Evolutionary conservation across 2,113 vertebrate genomes (phyloP).

Genomic region (Neodon shergylaensis): DNA sequence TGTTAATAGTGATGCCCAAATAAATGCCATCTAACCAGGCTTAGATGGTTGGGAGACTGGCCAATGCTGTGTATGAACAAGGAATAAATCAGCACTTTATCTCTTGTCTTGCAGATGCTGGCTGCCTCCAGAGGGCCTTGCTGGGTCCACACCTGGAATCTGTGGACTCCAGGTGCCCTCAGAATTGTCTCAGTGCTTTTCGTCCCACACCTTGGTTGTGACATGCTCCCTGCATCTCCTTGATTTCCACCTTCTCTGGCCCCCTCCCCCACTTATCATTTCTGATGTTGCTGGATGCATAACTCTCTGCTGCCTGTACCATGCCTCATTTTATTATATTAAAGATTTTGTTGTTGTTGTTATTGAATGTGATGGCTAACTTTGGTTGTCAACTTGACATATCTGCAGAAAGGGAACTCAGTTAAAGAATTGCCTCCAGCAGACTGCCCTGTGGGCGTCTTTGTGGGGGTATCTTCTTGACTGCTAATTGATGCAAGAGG

Average conservation of each 20-base stretch:
- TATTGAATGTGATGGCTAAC: background rate
- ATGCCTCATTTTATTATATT: slow-evolving; percentile 54
- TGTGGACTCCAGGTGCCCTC: too few species aligned
- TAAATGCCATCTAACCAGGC: background rate
- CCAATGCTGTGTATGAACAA: background rate
- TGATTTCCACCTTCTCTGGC: background rate
- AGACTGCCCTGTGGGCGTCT: background rate
- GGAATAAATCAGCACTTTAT: background rate
- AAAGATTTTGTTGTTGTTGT: slow-evolving; percentile 51
- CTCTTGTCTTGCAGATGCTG: slow-evolving; percentile 54
- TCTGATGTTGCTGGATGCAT: background rate
- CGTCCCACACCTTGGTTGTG: too few species aligned
- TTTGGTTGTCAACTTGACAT: background rate
- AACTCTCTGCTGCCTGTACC: background rate
- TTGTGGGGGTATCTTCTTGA: background rate
- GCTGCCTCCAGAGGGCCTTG: background rate
- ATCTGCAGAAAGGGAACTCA: background rate
- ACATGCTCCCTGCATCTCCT: background rate
- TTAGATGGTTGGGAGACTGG: background rate
- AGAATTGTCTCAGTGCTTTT: background rate
- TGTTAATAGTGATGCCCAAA: background rate
- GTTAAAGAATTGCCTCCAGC: background rate
- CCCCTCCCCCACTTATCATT: background rate
- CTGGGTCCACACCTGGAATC: too few species aligned
- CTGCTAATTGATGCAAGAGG: background rate